Evolutionary conservation across 2,888 invertebrate genomes (phyloP).

Genomic region (Matsumyia berberina): DNA sequence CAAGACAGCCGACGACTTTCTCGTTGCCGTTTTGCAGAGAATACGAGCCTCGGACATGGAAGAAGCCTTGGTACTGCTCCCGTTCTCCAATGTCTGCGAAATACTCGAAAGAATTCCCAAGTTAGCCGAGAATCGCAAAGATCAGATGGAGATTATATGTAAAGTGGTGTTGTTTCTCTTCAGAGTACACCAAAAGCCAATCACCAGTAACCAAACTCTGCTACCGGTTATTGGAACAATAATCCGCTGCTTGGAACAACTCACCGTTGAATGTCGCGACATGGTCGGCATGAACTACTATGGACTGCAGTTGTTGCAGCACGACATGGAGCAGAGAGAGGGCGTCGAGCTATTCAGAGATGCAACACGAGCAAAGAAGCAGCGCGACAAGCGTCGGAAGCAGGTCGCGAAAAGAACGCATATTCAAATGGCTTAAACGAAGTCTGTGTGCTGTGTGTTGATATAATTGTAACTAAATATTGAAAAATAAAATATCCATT

Average conservation of each 20-base stretch:
- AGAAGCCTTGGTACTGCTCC: slow-evolving; percentile 93
- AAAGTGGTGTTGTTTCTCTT: slow-evolving; percentile 91
- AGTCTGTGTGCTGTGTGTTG: neutral
- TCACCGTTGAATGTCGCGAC: slow-evolving; percentile 87
- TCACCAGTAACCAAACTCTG: slow-evolving; percentile 89
- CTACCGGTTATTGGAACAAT: slow-evolving; percentile 83
- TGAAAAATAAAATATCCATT: slow-evolving; percentile 38
- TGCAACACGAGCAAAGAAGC: slow-evolving; percentile 87
- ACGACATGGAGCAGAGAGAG: slow-evolving; percentile 90
- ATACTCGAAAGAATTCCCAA: slow-evolving; percentile 89
- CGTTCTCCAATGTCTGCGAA: slow-evolving; percentile 92
- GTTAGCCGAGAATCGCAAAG: slow-evolving; percentile 88
- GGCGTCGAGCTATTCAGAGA: slow-evolving; percentile 92
- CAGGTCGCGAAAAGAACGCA: slow-evolving; percentile 80
- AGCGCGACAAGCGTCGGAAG: slow-evolving; percentile 86
- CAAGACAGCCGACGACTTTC: slow-evolving; percentile 90
- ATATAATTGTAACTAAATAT: neutral
- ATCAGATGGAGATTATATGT: slow-evolving; percentile 90
- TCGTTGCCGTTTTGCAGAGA: slow-evolving; percentile 91
- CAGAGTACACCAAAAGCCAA: slow-evolving; percentile 91
- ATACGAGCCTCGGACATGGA: slow-evolving; percentile 96
- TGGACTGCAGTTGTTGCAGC: slow-evolving; percentile 90
- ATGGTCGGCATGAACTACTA: slow-evolving; percentile 93
- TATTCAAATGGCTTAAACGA: slow-evolving; percentile 77
- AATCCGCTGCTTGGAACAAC: slow-evolving; percentile 79